Conservation (phyloP, 1,140 invertebrate genomes). For the Drosophila micromelanica region DNA sequence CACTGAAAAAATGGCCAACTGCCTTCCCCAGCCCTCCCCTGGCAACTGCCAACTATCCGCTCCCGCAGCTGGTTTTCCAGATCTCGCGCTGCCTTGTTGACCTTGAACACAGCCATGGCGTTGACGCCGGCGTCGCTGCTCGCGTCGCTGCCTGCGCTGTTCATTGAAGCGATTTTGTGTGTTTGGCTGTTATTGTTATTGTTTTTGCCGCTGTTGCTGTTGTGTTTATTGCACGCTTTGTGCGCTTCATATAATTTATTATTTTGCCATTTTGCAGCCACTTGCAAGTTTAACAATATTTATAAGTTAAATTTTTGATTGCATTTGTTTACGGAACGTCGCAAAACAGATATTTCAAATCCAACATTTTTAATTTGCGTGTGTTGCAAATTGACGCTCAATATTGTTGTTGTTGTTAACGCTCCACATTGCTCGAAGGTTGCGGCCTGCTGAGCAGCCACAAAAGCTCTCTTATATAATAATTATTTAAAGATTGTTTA, state of each 20-base stretch:
- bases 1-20: constrained; percentile 1
- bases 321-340: constrained; percentile 21
- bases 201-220: background rate
- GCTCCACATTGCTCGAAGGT: constrained; percentile 56
- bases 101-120: constrained; percentile 44
- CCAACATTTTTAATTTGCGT: constrained; percentile 24
- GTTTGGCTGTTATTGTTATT: constrained; percentile 27
- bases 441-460: constrained; percentile 49
- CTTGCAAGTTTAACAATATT: constrained; percentile 40
- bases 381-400: no score
- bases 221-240: constrained; percentile 45
- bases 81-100: constrained; percentile 48
- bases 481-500: constrained; percentile 32
- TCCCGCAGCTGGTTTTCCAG: background rate
- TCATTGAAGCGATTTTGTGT: constrained; percentile 63
- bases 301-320: constrained; percentile 37
- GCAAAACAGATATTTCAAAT: constrained; percentile 5
- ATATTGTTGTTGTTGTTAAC: constrained; percentile 6
- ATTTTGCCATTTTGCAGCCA: constrained; percentile 1
- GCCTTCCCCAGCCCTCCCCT: background rate
- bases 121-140: background rate
- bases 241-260: constrained; percentile 55
- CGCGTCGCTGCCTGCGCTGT: constrained; percentile 28
- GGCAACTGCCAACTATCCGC: no score
- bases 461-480: constrained; percentile 49